Conservation (phyloP, 2,888 invertebrate species). For the Diarsia mendica region DNA sequence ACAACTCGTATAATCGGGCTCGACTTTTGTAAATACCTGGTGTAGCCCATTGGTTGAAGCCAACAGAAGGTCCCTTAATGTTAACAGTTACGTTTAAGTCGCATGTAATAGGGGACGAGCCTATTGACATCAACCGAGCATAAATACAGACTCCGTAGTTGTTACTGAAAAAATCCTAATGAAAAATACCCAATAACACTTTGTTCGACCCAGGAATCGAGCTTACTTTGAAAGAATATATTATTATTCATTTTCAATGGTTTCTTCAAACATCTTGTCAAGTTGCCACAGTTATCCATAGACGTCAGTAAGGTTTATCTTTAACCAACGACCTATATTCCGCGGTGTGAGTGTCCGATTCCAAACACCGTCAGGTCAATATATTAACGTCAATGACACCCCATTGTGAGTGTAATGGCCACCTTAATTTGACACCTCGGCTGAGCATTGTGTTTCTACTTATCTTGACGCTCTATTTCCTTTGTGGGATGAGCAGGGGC, state of each 20-base stretch:
- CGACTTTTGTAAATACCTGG: too few relatives aligned
- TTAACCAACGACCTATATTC: neutral
- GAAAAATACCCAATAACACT: too few relatives aligned
- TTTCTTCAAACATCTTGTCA: neutral
- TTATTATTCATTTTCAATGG: neutral
- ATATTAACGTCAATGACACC: conserved; percentile 29
- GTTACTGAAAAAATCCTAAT: too few relatives aligned
- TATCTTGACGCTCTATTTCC: conserved; percentile 53
- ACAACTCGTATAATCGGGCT: too few relatives aligned
- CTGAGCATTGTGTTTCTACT: conserved; percentile 26
- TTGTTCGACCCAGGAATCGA: too few relatives aligned
- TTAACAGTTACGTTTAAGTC: too few relatives aligned
- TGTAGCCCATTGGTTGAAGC: too few relatives aligned
- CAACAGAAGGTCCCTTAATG: too few relatives aligned
- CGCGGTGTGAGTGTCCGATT: neutral
- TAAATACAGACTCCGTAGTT: too few relatives aligned
- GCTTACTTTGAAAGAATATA: too few relatives aligned
- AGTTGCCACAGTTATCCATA: neutral
- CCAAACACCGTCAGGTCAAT: conserved; percentile 22
- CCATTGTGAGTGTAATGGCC: conserved; percentile 55
- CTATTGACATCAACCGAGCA: too few relatives aligned
- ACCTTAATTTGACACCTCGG: conserved; percentile 41
- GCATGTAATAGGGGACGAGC: too few relatives aligned
- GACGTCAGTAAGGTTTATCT: neutral
- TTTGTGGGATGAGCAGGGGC: conserved; percentile 13